Base-by-base conservation (phyloP, 2,113 vertebrate species). In the Leptocoma aspasia region DNA sequence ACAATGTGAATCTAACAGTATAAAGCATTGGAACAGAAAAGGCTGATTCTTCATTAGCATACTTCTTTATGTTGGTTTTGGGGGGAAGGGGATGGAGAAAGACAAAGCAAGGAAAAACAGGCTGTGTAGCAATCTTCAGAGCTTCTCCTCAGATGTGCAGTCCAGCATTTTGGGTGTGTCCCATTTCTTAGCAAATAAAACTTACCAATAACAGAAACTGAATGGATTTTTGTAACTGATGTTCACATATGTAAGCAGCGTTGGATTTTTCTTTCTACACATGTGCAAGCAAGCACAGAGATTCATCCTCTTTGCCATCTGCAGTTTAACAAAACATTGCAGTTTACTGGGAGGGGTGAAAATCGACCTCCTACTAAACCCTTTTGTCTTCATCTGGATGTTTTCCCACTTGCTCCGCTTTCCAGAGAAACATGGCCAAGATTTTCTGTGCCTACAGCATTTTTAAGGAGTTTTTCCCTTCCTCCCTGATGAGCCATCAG, bases 321-420 rank as follows among this genome's bases (percentile, higher is more conserved):
- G 42, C 66, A 83, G n/a, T n/a, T n/a, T n/a, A 56, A 80, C 63
- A 90, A 79, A 91, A 59, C 47, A 7, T 16, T 33, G 79, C 35
- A 28, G 35, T 88, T 90, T 70, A 70, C 15, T 61, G 27, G 27
- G 8, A 20, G 13, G 19, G 6, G 10, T 47, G 5, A 6, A 14
- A 53, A 42, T 27, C 0, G 1, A 18, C 78, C 84, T 87, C 88
- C 79, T 83, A 13, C 64, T 44, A 86, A 83, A 86, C 20, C 27
- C 60, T 78, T 94, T 88, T 93, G 65, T 96, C n/a, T 75, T 90
- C 37, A 22, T 60, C 37, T 92, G 93, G 69, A 78, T 90, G 80
- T 83, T 94, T 96, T 94, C 72, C 79, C 56, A 9, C 79, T 88
- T 78, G 44, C 37, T 95, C 28, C 41, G 81, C 47, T 80, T 92